Evolutionary conservation across 2,113 vertebrate genomes (phyloP), one percentile per base, ranked within the genome.

Genomic region (Bungarus multicinctus): DNA sequence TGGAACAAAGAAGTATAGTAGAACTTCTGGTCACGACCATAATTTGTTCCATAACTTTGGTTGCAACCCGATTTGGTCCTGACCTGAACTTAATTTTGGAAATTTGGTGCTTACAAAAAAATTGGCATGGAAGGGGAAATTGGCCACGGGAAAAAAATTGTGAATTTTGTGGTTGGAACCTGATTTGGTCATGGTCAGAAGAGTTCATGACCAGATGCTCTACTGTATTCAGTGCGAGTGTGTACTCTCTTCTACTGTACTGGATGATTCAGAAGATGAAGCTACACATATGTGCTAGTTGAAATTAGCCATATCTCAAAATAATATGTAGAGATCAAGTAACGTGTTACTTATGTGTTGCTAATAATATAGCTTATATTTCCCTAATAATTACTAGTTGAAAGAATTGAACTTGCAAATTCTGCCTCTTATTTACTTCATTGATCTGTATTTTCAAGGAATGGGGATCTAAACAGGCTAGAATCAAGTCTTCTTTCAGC

Each of bases 241-340:
- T 81, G 23, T 2, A 39, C 16, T 81, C n/a, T 81, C 69, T 81
- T 74, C 69, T 16, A 74, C 5, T 74, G 34, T 43, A 18, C 34
- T 39, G 34, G 7, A 39, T 43, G 20, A 43, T 81, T 81, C 74
- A 81, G 18, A 43, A 43, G 74, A 81, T 81, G 74, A 43, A 81
- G 34, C 7, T 81, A 43, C 34, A 43, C 16, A 43, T 81, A 43
- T 22, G 14, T 81, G 74, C 18, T 43, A 43, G 74, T 97, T 96
- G 95, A 96, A 97, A 94, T 95, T 94, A 91, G 89, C 93, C 94
- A 92, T 95, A 91, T 88, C 74, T 81, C 34, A 81, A 81, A 43
- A 20, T 22, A 81, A 81, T 43, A 81, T 81, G 69, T 18, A 39
- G 69, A 39, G 6, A 39, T 81, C 5, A 81, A 81, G 7, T 39